A percentile compares a stretch with the other conserved stretches of the same genome.
phyloP scores from a whole-genome alignment of 2,113 vertebrate genomes.

The Sprattus sprattus region DNA sequence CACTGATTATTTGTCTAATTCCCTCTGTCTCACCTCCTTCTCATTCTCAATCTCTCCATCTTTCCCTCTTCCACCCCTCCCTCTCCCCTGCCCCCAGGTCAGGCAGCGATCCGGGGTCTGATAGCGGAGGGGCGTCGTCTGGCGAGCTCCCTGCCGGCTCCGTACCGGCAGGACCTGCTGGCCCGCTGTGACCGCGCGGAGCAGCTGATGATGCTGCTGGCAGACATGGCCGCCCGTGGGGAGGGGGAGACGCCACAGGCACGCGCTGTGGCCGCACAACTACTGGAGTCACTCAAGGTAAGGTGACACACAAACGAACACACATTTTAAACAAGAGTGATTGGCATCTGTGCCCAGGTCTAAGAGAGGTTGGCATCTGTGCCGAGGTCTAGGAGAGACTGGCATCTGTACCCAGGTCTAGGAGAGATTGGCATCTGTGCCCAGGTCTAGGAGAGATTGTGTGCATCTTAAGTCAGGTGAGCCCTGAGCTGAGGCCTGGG shows the following conservation, averaged over 20 bases:
- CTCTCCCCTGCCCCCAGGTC: slow-evolving; percentile 70
- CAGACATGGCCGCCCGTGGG: slow-evolving; percentile 85
- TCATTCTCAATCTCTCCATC: slow-evolving; percentile 1
- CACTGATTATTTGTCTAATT: slow-evolving; percentile 32
- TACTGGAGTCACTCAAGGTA: slow-evolving; percentile 72
- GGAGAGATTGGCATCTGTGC: no score
- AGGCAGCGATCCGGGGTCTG: slow-evolving; percentile 93
- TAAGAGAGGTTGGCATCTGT: no score
- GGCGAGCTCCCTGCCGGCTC: slow-evolving; percentile 88
- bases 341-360: no score
- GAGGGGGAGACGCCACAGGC: slow-evolving; percentile 92
- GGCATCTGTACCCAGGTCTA: no score
- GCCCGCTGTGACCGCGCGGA: slow-evolving; percentile 91
- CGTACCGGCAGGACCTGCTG: slow-evolving; percentile 90
- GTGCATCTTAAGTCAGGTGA: no score
- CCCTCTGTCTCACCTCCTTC: background rate
- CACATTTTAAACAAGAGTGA: no score
- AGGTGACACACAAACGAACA: background rate
- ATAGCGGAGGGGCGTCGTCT: slow-evolving; percentile 91
- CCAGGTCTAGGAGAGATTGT: no score
- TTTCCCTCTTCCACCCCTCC: slow-evolving; percentile 6
- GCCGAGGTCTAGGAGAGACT: no score
- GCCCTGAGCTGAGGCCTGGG: no score
- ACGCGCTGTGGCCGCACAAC: slow-evolving; percentile 82
- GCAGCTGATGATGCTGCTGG: slow-evolving; percentile 83